These are phyloP conservation scores for Hyles vespertilio DNA, from an alignment of 1,140 invertebrate genomes.

Conservation along the genomic window DNA sequence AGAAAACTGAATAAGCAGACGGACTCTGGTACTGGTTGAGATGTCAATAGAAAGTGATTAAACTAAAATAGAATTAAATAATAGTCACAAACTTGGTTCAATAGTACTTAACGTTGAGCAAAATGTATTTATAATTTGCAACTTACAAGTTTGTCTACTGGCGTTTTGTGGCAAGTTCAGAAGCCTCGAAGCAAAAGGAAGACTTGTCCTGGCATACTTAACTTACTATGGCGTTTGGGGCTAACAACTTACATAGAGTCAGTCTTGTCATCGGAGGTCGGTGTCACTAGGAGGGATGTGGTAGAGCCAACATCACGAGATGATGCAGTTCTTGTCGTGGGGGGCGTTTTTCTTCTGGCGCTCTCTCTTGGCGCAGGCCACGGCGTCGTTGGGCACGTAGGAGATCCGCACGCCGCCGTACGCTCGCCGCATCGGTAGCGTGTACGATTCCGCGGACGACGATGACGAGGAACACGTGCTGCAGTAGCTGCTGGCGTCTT, in stretches of 20 bases:
- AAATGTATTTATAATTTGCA: too few species aligned
- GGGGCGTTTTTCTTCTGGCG: constrained; percentile 72
- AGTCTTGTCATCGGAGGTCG: constrained; percentile 70
- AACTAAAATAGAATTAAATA: too few species aligned
- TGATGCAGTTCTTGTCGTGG: constrained; percentile 83
- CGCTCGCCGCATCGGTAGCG: constrained; percentile 85
- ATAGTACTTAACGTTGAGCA: too few species aligned
- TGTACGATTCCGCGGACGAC: constrained; percentile 88
- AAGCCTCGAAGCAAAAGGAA: neutral
- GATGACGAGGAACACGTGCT: constrained; percentile 92
- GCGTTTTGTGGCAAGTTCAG: too few species aligned
- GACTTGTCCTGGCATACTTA: constrained; percentile 21
- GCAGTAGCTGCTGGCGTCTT: constrained; percentile 87
- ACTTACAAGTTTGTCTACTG: too few species aligned
- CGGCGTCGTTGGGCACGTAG: constrained; percentile 92
- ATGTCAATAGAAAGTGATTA: too few species aligned
- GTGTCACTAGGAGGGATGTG: constrained; percentile 48
- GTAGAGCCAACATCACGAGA: constrained; percentile 78
- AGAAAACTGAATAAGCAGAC: too few species aligned
- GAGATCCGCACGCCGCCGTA: constrained; percentile 92
- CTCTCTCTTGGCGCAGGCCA: constrained; percentile 84
- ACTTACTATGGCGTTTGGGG: constrained; percentile 63
- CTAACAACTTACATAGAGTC: constrained; percentile 58
- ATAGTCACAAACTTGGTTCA: too few species aligned
- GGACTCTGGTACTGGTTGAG: too few species aligned